Base-by-base conservation (phyloP, 2,888 invertebrate genomes). In the Phrixothrix hirtus region DNA sequence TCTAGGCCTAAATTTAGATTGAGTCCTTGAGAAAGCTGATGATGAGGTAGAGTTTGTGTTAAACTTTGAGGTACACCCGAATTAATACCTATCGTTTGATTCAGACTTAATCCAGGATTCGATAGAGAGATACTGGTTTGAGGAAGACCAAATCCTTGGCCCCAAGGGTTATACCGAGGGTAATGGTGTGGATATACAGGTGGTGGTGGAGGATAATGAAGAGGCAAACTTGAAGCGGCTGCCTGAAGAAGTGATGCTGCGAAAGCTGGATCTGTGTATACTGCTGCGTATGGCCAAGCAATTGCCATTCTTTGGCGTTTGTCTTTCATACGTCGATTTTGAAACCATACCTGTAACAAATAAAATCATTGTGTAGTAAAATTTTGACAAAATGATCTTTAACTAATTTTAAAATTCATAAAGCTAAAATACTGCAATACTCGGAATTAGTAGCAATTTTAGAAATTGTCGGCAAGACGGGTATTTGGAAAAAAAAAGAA, bases 251-350 rank as follows among this genome's bases (percentile, higher is more conserved):
- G 83, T 25, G 95, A 89, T 1, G 95, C 95, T 2, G 95, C 95
- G 66, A 97, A 86, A 0, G 93, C 88, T 0, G 96, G 95, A 68
- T 97, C 96, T 16, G 92, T 88, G 77, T 95, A 95, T 47, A 96
- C 93, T 0, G 93, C 91, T 0, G 92, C 89, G 76, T 95, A 94
- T 0, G 96, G 96, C 96, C 97, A 97, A 0, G 92, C 89, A 62
- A 96, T 86, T 0, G 95, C 92, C 74, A 95, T 88, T 10, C 95
- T 82, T 71, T 98, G 97, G 0, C 98, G 84, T 69, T 99, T 98
- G 79, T 98, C 97, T 72, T 98, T 95, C 95, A 95, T 95, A 42
- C 95, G 81, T 25, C 95, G 83, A 74, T 95, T 95, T 82, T 95
- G 95, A 75, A 99, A 99, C 98, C 98, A 98, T 12, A 95, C 93